Evolutionary conservation across 2,888 invertebrate genomes (phyloP), one percentile per base, ranked within the genome.

Genomic region (Pterostichus madidus): DNA sequence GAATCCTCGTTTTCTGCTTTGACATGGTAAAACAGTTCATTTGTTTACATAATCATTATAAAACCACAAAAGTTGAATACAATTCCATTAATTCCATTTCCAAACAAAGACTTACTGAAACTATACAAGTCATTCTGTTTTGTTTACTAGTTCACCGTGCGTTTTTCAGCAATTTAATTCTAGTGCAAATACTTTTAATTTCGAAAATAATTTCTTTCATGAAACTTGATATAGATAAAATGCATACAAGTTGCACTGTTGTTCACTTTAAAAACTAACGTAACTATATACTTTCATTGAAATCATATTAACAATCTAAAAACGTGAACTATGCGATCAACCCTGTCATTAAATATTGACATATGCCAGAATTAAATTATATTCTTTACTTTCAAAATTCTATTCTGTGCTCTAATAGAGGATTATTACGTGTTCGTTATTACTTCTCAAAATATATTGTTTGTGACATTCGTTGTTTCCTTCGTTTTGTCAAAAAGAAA

Each of bases 391-490:
- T 49, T 49, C n/a, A 49, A 49, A 49, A 49, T 49, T 49, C 13
- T 13, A 49, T 49, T 49, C 11, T 13, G 10, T 49, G 2, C 13
- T 44, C n/a, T 46, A 71, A 71, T n/a, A 46, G 10, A 44, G 39
- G 15, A 71, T 71, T 32, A 71, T 71, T 71, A 44, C 17, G 39
- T 35, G 17, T 17, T 46, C 24, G 39, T 71, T 44, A 71, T 71
- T 13, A 46, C 13, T 35, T 64, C 64, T 64, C 35, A 71, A 44
- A 71, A 71, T 15, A n/a, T 56, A 77, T 56, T 77, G 77, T 35
- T 49, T 52, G 56, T 56, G 77, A 77, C 77, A 77, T 15, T 77
- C 56, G 56, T 77, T 77, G 77, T 77, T 68, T 77, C 24, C 15
- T n/a, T 39, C 15, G 75, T n/a, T 17, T 71, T 71, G 71, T 71